phyloP scores from a whole-genome alignment of 1,140 invertebrate genomes.

The Pogonomyrmex californicus region DNA sequence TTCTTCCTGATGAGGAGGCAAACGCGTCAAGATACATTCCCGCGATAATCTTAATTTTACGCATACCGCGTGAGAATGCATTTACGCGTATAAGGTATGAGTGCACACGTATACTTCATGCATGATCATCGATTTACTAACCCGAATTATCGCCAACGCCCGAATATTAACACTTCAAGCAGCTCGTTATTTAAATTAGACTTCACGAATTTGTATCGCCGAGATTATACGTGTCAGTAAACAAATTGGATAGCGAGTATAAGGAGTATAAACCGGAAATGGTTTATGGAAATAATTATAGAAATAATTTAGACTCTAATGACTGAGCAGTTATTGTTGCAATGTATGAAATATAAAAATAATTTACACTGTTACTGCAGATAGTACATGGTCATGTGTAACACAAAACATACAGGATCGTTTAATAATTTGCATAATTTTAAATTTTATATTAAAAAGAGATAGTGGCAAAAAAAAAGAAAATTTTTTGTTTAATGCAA shows the following conservation, averaged over 20 bases:
- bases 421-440: background rate
- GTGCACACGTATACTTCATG: slow-evolving; percentile 2
- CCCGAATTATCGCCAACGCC: slow-evolving; percentile 65
- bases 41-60: slow-evolving; percentile 38
- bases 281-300: background rate
- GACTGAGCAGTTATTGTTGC: background rate
- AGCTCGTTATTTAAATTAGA: slow-evolving; percentile 74
- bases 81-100: background rate
- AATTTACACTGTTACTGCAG: background rate
- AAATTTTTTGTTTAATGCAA: background rate
- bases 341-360: background rate
- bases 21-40: slow-evolving; percentile 25
- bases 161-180: slow-evolving; percentile 72
- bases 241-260: background rate
- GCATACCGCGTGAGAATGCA: background rate
- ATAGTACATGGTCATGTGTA: background rate
- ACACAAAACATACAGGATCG: too few relatives aligned
- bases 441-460: background rate
- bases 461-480: background rate
- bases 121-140: slow-evolving; percentile 14
- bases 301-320: background rate
- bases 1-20: background rate
- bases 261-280: slow-evolving; percentile 19
- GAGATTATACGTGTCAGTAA: slow-evolving; percentile 21
- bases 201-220: slow-evolving; percentile 67